Evolutionary conservation across 2,797 vertebrate genomes (phyloP).

Genomic region (Galagoides demidoff): DNA sequence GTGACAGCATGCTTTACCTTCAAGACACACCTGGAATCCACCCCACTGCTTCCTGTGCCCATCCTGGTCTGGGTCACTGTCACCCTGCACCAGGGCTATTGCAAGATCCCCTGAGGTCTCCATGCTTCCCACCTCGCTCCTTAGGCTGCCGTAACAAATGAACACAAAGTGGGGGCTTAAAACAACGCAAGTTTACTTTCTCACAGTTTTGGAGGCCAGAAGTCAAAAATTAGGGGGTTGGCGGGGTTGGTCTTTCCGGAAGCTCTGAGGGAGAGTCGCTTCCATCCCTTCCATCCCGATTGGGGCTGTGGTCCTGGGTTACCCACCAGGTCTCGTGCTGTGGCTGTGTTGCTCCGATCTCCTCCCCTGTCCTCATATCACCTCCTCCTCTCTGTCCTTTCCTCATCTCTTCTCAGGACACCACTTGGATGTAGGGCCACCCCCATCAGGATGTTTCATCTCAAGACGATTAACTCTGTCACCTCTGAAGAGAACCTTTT

Average conservation of each 20-base stretch:
- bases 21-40: not conserved
- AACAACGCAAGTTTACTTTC: not conserved
- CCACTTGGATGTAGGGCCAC: no score
- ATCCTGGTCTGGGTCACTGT: not conserved
- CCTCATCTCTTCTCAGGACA: no score
- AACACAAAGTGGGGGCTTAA: not conserved
- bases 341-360: fast-evolving
- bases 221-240: not conserved
- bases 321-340: no score
- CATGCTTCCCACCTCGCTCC: not conserved
- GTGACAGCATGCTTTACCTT: not conserved
- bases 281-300: not conserved
- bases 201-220: not conserved
- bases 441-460: fast-evolving
- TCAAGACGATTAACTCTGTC: not conserved
- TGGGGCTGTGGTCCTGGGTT: not conserved
- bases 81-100: fast-evolving
- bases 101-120: not conserved
- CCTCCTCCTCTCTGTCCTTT: no score
- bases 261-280: not conserved
- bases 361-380: fast-evolving
- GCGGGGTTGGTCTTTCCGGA: not conserved
- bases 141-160: not conserved
- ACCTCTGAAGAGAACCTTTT: not conserved
- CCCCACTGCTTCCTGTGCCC: not conserved